These are phyloP conservation scores for Masticophis lateralis DNA, from an alignment of 2,797 vertebrate genomes.

Conservation along the genomic window DNA sequence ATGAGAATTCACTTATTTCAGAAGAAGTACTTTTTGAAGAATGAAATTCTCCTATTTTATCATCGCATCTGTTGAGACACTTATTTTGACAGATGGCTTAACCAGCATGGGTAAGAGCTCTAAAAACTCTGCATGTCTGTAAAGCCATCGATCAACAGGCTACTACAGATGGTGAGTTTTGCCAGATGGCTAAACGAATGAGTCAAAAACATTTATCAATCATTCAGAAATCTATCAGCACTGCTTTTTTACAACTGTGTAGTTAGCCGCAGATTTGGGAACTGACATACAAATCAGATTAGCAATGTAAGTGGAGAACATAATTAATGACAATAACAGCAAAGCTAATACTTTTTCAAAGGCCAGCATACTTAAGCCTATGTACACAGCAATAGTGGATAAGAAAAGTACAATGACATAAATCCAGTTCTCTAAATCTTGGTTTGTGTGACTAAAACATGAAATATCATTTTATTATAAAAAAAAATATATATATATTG, in stretches of 20 bases:
- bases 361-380: not conserved
- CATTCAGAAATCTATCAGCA: not conserved
- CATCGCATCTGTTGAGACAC: not conserved
- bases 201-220: not conserved
- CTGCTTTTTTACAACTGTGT: not conserved
- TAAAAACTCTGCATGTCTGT: not conserved
- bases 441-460: not conserved
- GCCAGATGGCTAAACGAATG: not conserved
- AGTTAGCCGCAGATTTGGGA: not conserved
- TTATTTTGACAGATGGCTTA: not conserved
- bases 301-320: not conserved
- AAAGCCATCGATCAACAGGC: not conserved
- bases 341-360: not conserved
- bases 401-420: not conserved
- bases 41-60: not conserved
- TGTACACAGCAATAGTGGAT: not conserved
- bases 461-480: not conserved
- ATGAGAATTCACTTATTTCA: not conserved
- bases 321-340: not conserved
- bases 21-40: not conserved
- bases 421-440: not conserved
- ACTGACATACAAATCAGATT: not conserved
- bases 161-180: not conserved
- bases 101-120: not conserved
- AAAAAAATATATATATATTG: not conserved